Conservation (phyloP, 2,113 vertebrate genomes). For the Eptesicus fuscus region DNA sequence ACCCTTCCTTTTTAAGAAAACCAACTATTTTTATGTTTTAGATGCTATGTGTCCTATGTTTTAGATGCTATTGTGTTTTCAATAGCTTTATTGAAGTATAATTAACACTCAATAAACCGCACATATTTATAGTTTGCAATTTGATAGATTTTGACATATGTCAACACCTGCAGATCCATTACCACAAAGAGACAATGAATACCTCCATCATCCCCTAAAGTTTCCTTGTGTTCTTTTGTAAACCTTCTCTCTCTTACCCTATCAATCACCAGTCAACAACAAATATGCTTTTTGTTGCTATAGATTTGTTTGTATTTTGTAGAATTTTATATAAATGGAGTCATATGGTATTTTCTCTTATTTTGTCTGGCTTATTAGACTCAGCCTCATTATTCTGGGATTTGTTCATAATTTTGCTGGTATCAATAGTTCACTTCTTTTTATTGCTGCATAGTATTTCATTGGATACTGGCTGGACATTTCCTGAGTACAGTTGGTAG, state of each 20-base stretch:
- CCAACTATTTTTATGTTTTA: background rate
- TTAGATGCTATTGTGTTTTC: background rate
- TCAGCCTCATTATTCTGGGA: background rate
- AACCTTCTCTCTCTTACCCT: background rate
- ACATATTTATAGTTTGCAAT: background rate
- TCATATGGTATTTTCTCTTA: background rate
- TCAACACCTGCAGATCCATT: background rate
- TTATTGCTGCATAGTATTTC: background rate
- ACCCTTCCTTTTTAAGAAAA: background rate
- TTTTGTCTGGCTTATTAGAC: background rate
- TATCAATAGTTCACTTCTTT: background rate
- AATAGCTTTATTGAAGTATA: background rate
- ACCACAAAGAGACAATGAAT: background rate
- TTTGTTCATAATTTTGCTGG: background rate
- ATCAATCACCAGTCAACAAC: background rate
- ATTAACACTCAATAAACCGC: background rate
- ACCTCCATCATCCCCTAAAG: background rate
- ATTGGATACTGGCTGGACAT: background rate
- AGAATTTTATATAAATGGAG: background rate
- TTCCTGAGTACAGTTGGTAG: background rate
- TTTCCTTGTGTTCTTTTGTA: background rate
- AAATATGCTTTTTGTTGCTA: background rate
- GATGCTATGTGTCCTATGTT: background rate
- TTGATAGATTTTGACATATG: background rate
- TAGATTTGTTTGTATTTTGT: background rate